A percentile compares a stretch with the other conserved stretches of the same genome.
Evolutionary conservation across 1,140 invertebrate genomes (phyloP).

Genomic region (Akabosia matsudoensis): DNA sequence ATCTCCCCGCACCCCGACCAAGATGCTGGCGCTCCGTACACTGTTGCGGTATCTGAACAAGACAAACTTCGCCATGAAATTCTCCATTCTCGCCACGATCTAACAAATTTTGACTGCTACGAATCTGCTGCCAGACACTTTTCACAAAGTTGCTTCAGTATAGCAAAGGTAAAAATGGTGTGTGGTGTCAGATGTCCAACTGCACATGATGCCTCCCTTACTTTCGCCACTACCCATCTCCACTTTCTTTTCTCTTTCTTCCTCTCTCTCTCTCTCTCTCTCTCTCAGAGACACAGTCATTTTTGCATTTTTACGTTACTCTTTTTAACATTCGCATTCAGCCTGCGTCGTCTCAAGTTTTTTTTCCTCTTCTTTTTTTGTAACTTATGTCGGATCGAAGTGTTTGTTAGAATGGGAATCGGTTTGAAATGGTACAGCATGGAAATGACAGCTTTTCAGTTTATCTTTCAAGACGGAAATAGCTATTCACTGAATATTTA

Average conservation of each 20-base stretch:
- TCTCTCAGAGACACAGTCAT: neutral
- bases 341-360: no score
- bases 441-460: constrained; percentile 19
- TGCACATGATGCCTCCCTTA: no score
- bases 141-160: constrained; percentile 37
- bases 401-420: no score
- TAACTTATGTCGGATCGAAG: no score
- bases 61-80: neutral
- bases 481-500: no score
- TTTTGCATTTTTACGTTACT: neutral
- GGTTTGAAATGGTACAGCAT: neutral
- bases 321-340: neutral
- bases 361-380: neutral
- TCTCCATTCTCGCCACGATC: constrained; percentile 26
- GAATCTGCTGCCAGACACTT: constrained; percentile 41
- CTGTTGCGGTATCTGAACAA: neutral
- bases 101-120: constrained; percentile 42
- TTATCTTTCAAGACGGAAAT: neutral
- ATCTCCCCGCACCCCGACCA: neutral
- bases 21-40: neutral
- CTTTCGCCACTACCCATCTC: no score
- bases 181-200: no score
- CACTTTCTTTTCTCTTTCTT: neutral
- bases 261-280: neutral
- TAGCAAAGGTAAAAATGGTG: constrained; percentile 40